Evolutionary conservation across 1,140 invertebrate species (phyloP).

Genomic region (Vanessa atalanta): DNA sequence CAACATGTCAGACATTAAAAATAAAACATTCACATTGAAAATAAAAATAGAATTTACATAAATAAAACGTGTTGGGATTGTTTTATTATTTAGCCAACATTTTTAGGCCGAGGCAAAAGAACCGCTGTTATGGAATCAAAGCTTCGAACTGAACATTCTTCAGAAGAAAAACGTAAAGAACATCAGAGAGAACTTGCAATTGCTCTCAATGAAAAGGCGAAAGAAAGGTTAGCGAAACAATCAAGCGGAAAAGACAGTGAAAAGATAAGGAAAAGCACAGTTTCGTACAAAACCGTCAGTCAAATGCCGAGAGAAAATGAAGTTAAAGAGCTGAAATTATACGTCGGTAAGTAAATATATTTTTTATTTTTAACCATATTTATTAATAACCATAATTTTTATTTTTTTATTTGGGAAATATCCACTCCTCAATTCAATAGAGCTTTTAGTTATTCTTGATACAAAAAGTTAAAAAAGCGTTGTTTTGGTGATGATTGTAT

Average conservation of each 20-base stretch:
- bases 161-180: slow-evolving; percentile 97
- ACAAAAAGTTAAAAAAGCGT: too few relatives aligned
- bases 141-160: slow-evolving; percentile 95
- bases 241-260: slow-evolving; percentile 92
- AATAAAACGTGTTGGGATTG: background rate
- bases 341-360: slow-evolving; percentile 86
- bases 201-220: slow-evolving; percentile 95
- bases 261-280: slow-evolving; percentile 95
- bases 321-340: slow-evolving; percentile 96
- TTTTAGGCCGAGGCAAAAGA: slow-evolving; percentile 89
- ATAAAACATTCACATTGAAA: background rate
- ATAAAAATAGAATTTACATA: background rate
- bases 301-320: slow-evolving; percentile 97
- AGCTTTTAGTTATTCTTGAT: too few relatives aligned
- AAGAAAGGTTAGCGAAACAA: slow-evolving; percentile 93
- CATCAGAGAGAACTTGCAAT: slow-evolving; percentile 97
- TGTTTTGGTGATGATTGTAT: too few relatives aligned
- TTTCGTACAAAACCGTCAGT: slow-evolving; percentile 96
- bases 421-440: too few relatives aligned
- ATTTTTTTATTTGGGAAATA: too few relatives aligned
- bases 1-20: too few relatives aligned
- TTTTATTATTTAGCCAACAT: slow-evolving; percentile 10
- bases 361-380: background rate
- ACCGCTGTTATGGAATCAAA: slow-evolving; percentile 97
- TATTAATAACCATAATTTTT: background rate